Evolutionary conservation across 2,797 vertebrate genomes (phyloP).

Genomic region (Anguilla pacifica): DNA sequence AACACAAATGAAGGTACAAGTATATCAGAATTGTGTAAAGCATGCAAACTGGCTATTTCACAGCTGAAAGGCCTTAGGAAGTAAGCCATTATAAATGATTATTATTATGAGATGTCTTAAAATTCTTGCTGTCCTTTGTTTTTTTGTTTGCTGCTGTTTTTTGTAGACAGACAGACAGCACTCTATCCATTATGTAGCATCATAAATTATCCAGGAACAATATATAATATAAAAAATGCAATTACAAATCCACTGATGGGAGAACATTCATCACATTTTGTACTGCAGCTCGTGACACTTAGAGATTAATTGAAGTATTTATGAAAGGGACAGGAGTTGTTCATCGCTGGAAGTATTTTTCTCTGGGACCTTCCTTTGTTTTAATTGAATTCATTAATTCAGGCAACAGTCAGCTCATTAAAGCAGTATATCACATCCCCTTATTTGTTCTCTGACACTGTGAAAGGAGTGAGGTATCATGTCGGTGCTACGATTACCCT

Average conservation of each 20-base stretch:
- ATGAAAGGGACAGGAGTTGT: slow-evolving; percentile 13
- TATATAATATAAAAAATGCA: not conserved
- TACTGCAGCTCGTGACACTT: not conserved
- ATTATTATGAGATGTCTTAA: not conserved
- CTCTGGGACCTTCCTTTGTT: slow-evolving; percentile 5
- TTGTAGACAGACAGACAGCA: not conserved
- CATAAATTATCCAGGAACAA: slow-evolving; percentile 10
- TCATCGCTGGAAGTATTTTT: slow-evolving; percentile 16
- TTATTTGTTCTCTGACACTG: not conserved
- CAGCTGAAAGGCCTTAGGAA: not conserved
- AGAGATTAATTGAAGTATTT: slow-evolving; percentile 21
- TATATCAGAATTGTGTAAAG: not conserved
- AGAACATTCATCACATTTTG: slow-evolving; percentile 16
- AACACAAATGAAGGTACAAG: not conserved
- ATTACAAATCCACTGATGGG: slow-evolving; percentile 10
- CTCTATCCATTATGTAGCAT: not conserved
- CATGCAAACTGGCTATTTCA: not conserved
- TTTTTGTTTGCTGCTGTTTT: not conserved
- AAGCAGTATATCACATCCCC: not conserved
- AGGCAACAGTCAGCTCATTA: slow-evolving; percentile 1
- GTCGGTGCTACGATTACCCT: not conserved
- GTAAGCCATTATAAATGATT: not conserved
- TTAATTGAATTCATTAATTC: slow-evolving; percentile 20
- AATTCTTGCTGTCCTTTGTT: not conserved
- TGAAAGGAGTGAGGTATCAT: not conserved